These are phyloP conservation scores for Halictus rubicundus DNA, from an alignment of 1,140 invertebrate species.

Conservation along the genomic window DNA sequence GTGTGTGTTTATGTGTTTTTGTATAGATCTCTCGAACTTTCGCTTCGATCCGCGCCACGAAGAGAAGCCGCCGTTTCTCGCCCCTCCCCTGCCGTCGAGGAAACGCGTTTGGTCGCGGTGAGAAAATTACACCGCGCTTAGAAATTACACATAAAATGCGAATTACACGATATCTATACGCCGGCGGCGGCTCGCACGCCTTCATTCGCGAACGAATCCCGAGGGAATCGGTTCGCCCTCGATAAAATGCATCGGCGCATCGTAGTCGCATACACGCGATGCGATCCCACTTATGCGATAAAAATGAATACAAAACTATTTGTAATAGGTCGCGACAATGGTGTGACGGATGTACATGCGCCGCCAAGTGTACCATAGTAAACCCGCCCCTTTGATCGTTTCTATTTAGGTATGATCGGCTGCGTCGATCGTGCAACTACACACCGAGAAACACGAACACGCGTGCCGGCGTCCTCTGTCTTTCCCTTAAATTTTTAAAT, in stretches of 20 bases:
- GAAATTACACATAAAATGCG: constrained; percentile 25
- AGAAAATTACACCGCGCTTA: constrained; percentile 3
- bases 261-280: constrained; percentile 6
- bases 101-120: neutral
- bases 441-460: neutral
- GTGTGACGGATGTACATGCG: constrained; percentile 27
- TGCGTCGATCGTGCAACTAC: neutral
- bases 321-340: constrained; percentile 59
- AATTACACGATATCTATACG: constrained; percentile 35
- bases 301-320: constrained; percentile 69
- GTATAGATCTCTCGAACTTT: constrained; percentile 19
- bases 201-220: neutral
- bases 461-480: neutral
- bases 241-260: constrained; percentile 40
- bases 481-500: neutral
- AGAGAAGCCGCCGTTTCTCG: constrained; percentile 10
- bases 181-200: neutral
- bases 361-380: neutral
- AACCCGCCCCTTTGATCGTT: neutral
- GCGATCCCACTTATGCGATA: constrained; percentile 40
- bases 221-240: constrained; percentile 4
- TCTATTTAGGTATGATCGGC: constrained; percentile 32
- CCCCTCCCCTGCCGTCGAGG: neutral
- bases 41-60: constrained; percentile 20
- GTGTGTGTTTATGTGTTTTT: too few species aligned